Base-by-base conservation (phyloP, 2,797 vertebrate genomes). In the Artibeus lituratus region DNA sequence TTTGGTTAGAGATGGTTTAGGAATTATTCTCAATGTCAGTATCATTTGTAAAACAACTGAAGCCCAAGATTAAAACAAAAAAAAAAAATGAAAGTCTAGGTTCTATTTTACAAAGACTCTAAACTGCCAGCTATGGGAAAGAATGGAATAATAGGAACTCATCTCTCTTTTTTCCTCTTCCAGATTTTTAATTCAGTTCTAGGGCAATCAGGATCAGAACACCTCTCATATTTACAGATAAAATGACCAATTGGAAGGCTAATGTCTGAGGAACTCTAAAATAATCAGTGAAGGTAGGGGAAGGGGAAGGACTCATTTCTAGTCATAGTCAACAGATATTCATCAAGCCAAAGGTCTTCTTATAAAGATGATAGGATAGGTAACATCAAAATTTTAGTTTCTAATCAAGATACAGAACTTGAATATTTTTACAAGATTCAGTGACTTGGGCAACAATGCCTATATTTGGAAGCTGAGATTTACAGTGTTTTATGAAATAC, bases 51-150 rank as follows among this genome's bases (percentile, higher is more conserved):
- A 42, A 87, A 69, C 57, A 92, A 2, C 18, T 59, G 16, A 59
- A 80, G 53, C 19, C 8, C 55, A 91, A 67, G 19, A 90, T n/a
- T 53, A 65, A 70, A 95, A 51, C 29, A 88, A 87, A 16, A 10
- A 87, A 16, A 10, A 42, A 42, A 10, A 93, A 81, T 53, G 22
- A n/a, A 88, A 83, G 5, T 70, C 67, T 51, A n/a, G 3, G 9
- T 82, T 70, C 69, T 67, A 82, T 49, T 57, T 83, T 89, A 51
- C 78, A 86, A 95, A 89, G 16, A 96, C 91, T 59, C 49, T 92
- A 84, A 85, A 67, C 12, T 55, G 42, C 4, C 44, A 26, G 7
- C 57, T 83, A 73, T 65, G 22, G 15, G 15, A 70, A 37, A 70
- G 42, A 70, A 62, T 4, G 10, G n/a, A 86, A 87, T n/a, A 74